Evolutionary conservation across 2,888 invertebrate species (phyloP).

Genomic region (Aplocera efformata): DNA sequence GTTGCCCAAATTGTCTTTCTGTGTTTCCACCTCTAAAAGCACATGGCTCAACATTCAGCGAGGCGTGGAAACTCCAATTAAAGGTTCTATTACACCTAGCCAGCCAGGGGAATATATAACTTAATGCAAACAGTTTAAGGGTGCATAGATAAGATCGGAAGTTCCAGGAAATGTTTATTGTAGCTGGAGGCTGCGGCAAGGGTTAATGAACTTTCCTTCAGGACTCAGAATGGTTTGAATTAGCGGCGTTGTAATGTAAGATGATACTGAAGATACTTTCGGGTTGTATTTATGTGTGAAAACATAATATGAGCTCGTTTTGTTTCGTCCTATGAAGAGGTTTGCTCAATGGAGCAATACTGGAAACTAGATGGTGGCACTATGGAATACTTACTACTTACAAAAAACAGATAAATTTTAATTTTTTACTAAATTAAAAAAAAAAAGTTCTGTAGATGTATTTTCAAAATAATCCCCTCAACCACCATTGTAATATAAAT

Average conservation of each 20-base stretch:
- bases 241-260: background rate
- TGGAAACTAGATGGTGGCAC: no score
- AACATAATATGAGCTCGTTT: no score
- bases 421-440: no score
- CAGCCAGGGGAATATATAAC: constrained; percentile 19
- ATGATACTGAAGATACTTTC: no score
- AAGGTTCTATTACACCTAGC: constrained; percentile 31
- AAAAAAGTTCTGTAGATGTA: no score
- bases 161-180: constrained; percentile 40
- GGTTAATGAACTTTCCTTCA: constrained; percentile 35
- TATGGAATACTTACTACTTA: no score
- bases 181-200: constrained; percentile 23
- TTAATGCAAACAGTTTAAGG: constrained; percentile 27
- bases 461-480: no score
- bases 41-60: constrained; percentile 35
- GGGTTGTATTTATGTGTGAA: no score
- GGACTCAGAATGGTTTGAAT: constrained; percentile 9
- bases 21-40: constrained; percentile 17
- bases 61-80: constrained; percentile 52
- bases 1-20: constrained; percentile 11
- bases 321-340: no score
- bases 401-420: no score
- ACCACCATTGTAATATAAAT: no score
- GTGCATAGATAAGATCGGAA: constrained; percentile 24
- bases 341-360: no score